A percentile compares a stretch with the other conserved stretches of the same genome.
Evolutionary conservation across 2,888 invertebrate genomes (phyloP).

Genomic region (Torymus auratus): DNA sequence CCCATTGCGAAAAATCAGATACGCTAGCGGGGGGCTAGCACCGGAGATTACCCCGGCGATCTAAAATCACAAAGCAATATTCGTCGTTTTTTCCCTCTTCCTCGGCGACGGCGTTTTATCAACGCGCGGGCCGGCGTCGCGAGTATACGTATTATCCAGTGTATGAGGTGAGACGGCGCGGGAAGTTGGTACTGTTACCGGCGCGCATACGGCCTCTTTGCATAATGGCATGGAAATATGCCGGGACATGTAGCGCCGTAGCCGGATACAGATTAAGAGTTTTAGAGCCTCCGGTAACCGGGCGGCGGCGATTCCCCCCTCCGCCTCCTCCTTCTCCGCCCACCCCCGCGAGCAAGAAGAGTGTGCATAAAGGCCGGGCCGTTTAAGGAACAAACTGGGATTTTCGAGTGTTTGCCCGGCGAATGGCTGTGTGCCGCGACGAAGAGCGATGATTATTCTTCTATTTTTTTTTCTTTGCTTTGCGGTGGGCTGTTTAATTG

Average conservation of each 20-base stretch:
- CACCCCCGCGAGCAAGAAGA: neutral
- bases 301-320: slow-evolving; percentile 37
- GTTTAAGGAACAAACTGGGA: slow-evolving; percentile 51
- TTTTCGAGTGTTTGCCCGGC: slow-evolving; percentile 48
- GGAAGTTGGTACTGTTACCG: slow-evolving; percentile 66
- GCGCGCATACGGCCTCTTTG: slow-evolving; percentile 71
- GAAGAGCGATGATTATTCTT: no score
- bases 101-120: slow-evolving; percentile 47
- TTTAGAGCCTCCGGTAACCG: slow-evolving; percentile 65
- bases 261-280: slow-evolving; percentile 74
- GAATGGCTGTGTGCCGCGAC: slow-evolving; percentile 2
- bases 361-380: slow-evolving; percentile 29
- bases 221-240: slow-evolving; percentile 75
- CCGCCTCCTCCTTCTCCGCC: no score
- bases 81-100: neutral
- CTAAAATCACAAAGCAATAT: slow-evolving; percentile 29
- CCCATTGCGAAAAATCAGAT: no score
- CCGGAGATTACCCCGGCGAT: neutral
- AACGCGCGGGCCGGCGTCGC: slow-evolving; percentile 6
- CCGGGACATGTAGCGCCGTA: slow-evolving; percentile 73
- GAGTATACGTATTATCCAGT: slow-evolving; percentile 39
- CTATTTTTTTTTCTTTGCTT: no score
- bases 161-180: slow-evolving; percentile 39
- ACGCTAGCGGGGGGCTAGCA: neutral
- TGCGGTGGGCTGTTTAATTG: no score